Percentiles rank a stretch among this genome's conserved stretches.
These are phyloP conservation scores for Parnassius orleans DNA, from an alignment of 2,888 invertebrate species.

Conservation along the genomic window DNA sequence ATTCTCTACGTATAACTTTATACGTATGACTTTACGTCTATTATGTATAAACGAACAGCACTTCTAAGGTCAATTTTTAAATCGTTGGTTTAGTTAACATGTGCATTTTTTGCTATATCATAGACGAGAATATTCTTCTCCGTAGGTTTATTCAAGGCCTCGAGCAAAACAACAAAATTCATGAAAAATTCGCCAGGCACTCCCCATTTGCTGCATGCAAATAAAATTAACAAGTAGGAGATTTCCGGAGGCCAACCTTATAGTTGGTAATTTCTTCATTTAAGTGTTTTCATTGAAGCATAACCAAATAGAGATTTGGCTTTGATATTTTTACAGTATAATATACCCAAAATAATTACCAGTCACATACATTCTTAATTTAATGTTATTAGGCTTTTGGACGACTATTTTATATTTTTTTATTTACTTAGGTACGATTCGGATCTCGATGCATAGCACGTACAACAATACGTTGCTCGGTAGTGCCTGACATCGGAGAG, in stretches of 20 bases:
- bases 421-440: constrained; percentile 63
- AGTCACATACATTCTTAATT: too few species aligned
- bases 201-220: constrained; percentile 76
- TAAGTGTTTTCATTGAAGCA: constrained; percentile 37
- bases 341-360: too few species aligned
- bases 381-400: too few species aligned
- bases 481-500: constrained; percentile 67
- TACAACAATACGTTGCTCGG: constrained; percentile 70
- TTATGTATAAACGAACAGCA: too few species aligned
- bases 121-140: constrained; percentile 54
- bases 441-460: constrained; percentile 75
- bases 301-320: background rate
- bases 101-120: constrained; percentile 27
- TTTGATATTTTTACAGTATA: too few species aligned
- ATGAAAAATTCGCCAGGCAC: constrained; percentile 71
- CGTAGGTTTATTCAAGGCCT: constrained; percentile 73
- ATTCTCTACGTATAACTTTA: too few species aligned
- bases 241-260: constrained; percentile 48
- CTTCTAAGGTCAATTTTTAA: too few species aligned
- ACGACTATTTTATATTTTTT: constrained; percentile 6
- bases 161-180: constrained; percentile 68
- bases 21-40: too few species aligned
- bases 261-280: constrained; percentile 47
- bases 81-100: background rate
- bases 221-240: constrained; percentile 75